Evolutionary conservation across 2,888 invertebrate genomes (phyloP), one percentile per base, ranked within the genome.

Genomic region (Ecliptopera silaceata): DNA sequence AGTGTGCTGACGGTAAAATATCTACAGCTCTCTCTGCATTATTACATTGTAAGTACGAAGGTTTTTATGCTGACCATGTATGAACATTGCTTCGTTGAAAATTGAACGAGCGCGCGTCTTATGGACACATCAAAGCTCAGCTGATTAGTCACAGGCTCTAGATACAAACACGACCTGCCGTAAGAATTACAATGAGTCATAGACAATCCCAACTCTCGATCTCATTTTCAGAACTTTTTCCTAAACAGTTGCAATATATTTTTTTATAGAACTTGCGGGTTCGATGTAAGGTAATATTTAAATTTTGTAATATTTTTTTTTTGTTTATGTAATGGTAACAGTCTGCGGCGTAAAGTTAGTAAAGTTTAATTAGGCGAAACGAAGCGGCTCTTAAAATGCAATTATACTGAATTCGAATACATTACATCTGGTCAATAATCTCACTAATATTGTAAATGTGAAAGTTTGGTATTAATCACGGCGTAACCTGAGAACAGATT

Each of bases 101-200:
- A 47, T 67, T 32, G 43, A 47, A 63, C 67, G 63, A 65, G 39
- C 50, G 44, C 46, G 60, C 66, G 41, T 58, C 54, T 52, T 55
- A 51, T 52, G 46, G 63, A 20, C 55, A 42, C 50, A 53, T 38
- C 64, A 55, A 68, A 66, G 70, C 68, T 66, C 67, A 68, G 72
- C 64, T 69, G 79, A 80, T 84, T 82, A 83, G 75, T 82, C 84
- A 85, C 71, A 77, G 75, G 62, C 82, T 79, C 81, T 79, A 77
- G 75, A 77, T 59, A 67, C 69, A 53, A 63, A 68, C 69, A 66
- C 71, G 70, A 66, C 70, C 73, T 45, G 68, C 60, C 75, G 73
- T 74, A 74, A 74, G 75, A 76, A 72, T 61, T 63, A 77, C 72
- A 75, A 77, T 86, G 88, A 88, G 65, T 88, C 86, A 86, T 78